A percentile compares a stretch with the other conserved stretches of the same genome.
These are phyloP conservation scores for Astyanax mexicanus DNA, from an alignment of 2,797 vertebrate genomes.

Conservation along the genomic window DNA sequence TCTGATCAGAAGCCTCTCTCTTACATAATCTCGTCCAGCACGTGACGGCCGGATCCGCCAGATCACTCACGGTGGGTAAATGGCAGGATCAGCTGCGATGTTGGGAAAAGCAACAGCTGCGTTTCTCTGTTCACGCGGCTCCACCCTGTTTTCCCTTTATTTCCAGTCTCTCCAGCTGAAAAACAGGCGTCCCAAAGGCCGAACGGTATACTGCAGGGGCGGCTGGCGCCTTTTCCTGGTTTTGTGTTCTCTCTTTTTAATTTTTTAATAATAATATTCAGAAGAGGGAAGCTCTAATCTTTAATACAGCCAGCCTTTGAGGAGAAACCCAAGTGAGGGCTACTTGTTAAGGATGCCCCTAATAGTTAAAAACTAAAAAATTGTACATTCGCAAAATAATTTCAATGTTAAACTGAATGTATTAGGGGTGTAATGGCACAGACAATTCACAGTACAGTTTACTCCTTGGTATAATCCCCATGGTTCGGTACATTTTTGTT, in stretches of 20 bases:
- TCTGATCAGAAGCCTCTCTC: background rate
- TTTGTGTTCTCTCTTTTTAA: background rate
- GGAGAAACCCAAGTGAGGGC: no score
- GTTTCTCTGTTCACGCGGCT: conserved; percentile 14
- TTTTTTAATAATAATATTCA: conserved; percentile 25
- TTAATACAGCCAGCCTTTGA: conserved; percentile 23
- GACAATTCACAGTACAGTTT: no score
- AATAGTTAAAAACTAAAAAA: no score
- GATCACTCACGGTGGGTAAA: conserved; percentile 25
- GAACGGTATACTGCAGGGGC: conserved; percentile 6
- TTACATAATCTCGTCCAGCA: conserved; percentile 34
- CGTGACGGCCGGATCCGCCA: conserved; percentile 25
- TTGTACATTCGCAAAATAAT: no score
- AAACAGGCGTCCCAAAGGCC: conserved; percentile 22
- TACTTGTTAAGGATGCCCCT: no score
- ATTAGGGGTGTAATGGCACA: no score
- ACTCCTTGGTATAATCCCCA: no score
- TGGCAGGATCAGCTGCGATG: conserved; percentile 24
- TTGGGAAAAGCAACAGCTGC: conserved; percentile 33
- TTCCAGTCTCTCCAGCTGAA: conserved; percentile 28
- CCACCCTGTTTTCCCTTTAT: conserved; percentile 16
- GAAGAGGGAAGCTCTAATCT: conserved; percentile 9
- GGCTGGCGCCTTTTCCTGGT: background rate
- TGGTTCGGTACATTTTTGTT: no score
- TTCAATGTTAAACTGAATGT: no score